These are phyloP conservation scores for Tenthredo distinguenda DNA, from an alignment of 2,888 invertebrate species.

Conservation along the genomic window DNA sequence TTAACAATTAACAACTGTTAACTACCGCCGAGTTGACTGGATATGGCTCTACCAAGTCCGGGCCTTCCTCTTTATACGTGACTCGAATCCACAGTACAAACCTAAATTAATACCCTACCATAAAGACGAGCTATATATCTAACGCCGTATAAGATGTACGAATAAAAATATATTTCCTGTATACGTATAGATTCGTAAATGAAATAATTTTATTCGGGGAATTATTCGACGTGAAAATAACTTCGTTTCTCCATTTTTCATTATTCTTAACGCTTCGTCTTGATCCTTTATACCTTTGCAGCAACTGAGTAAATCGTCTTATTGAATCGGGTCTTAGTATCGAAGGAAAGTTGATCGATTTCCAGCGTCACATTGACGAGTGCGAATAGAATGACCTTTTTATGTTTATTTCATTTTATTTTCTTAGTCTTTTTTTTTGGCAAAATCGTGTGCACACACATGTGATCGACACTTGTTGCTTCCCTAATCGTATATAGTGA, in stretches of 20 bases:
- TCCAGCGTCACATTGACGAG: not conserved
- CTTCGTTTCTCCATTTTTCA: not conserved
- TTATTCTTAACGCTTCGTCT: not conserved
- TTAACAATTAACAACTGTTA: conserved; percentile 65
- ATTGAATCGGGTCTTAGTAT: not conserved
- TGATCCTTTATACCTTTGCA: not conserved
- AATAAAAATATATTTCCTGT: not conserved
- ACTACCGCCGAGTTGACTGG: conserved; percentile 56
- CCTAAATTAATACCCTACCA: not conserved
- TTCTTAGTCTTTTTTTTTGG: not conserved
- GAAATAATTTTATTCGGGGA: not conserved
- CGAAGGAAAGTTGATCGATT: not conserved
- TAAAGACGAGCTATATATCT: not conserved
- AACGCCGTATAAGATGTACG: not conserved
- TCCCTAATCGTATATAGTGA: conserved; percentile 29
- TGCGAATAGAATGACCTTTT: not conserved
- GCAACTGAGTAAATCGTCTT: not conserved
- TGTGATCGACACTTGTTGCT: conserved; percentile 17
- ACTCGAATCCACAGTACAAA: conserved; percentile 30
- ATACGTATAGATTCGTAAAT: not conserved
- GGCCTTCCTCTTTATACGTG: conserved; percentile 33
- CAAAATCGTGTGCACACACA: not conserved
- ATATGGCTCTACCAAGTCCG: conserved; percentile 21
- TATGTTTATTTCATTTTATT: not conserved
- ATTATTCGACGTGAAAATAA: not conserved